Evolutionary conservation across 2,797 vertebrate genomes (phyloP).

Genomic region (Sandelia bainsii): DNA sequence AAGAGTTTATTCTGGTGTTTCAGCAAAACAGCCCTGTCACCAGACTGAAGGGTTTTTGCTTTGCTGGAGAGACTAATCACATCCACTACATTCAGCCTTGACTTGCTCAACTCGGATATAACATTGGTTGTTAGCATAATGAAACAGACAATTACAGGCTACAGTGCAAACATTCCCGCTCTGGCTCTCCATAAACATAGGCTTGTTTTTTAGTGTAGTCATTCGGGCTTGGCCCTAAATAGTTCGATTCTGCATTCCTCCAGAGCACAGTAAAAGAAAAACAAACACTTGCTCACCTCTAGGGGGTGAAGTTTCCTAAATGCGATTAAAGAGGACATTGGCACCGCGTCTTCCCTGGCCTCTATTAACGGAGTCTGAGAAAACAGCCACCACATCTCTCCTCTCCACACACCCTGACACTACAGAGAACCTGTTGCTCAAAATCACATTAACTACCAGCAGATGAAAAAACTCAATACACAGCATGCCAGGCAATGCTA

Average conservation of each 20-base stretch:
- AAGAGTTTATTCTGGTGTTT: slow-evolving; percentile 50
- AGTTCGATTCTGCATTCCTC: slow-evolving; percentile 50
- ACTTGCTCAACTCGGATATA: slow-evolving; percentile 49
- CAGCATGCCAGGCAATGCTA: slow-evolving; percentile 25
- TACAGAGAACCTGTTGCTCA: slow-evolving; percentile 62
- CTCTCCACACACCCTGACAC: slow-evolving; percentile 20
- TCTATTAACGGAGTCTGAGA: slow-evolving; percentile 51
- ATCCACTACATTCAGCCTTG: slow-evolving; percentile 40
- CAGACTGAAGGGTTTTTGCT: slow-evolving; percentile 47
- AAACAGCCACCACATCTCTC: slow-evolving; percentile 32
- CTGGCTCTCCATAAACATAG: slow-evolving; percentile 56
- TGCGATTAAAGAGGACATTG: slow-evolving; percentile 48
- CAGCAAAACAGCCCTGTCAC: slow-evolving; percentile 49
- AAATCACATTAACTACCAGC: slow-evolving; percentile 63
- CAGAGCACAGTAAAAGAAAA: slow-evolving; percentile 45
- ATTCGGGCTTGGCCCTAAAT: slow-evolving; percentile 52
- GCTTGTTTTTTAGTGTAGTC: slow-evolving; percentile 42
- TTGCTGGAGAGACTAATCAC: slow-evolving; percentile 48
- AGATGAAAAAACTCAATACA: slow-evolving; percentile 58
- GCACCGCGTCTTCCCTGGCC: slow-evolving; percentile 44
- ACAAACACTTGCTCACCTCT: slow-evolving; percentile 33
- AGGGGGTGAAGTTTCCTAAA: slow-evolving; percentile 48
- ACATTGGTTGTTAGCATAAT: slow-evolving; percentile 64
- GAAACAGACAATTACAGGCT: slow-evolving; percentile 75
- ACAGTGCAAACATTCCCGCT: slow-evolving; percentile 62